Conservation (phyloP, 2,797 vertebrate genomes). For the Phaenicophaeus curvirostris region DNA sequence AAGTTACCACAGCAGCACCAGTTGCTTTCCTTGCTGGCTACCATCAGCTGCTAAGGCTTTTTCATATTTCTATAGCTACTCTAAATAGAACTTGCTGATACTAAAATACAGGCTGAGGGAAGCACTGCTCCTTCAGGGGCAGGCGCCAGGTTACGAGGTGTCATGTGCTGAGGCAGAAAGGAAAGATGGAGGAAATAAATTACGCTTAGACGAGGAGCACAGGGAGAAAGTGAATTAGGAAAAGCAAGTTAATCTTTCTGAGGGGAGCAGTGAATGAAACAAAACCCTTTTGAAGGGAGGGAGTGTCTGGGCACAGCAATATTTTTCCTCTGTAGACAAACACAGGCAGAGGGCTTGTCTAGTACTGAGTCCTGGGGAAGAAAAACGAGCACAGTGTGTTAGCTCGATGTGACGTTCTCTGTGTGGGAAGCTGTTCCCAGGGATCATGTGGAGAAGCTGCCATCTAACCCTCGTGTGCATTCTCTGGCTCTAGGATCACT, state of each 20-base stretch:
- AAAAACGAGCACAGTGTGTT: not conserved
- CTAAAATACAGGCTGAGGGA: not conserved
- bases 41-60: constrained; percentile 31
- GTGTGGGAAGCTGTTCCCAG: not conserved
- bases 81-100: not conserved
- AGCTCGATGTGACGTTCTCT: not conserved
- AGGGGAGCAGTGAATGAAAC: no score
- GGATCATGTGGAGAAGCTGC: not conserved
- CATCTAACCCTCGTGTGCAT: not conserved
- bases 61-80: constrained; percentile 55
- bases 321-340: not conserved
- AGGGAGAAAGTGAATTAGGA: not conserved
- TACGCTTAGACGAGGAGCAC: no score
- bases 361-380: not conserved
- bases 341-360: not conserved
- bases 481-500: not conserved
- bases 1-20: constrained; percentile 67
- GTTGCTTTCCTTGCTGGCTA: constrained; percentile 13
- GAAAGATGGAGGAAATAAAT: not conserved
- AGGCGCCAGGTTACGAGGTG: not conserved
- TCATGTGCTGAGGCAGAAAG: not conserved
- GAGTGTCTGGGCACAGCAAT: not conserved
- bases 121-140: not conserved
- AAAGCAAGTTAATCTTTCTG: not conserved
- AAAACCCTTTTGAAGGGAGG: no score